Base-by-base conservation (phyloP, 2,113 vertebrate species). In the Numenius arquata region DNA sequence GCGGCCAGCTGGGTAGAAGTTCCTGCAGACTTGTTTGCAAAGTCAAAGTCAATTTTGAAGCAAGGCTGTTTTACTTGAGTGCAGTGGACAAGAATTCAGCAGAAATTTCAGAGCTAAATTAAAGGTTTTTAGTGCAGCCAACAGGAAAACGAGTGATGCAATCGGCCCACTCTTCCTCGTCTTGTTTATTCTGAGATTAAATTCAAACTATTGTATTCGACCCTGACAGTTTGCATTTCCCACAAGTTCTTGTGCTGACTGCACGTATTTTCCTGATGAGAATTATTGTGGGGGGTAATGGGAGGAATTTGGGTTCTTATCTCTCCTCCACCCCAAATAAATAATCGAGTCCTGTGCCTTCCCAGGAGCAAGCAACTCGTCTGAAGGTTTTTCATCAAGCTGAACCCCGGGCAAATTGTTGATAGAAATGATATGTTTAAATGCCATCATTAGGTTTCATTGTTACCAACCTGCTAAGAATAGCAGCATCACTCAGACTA, bases 81-180 rank as follows among this genome's bases (percentile, higher is more conserved):
- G 40, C 76, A 75, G 15, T 4, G 65, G 65, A 78, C 79, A 84
- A 88, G 73, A 81, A 96, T 68, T 78, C 88, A 65, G 40, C 85
- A 92, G 90, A 90, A 90, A 67, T 77, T 84, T 80, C 36, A 25
- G 72, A 29, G 56, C 48, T 82, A 79, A 96, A 89, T 72, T 32
- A 75, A 87, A 93, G 43, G 56, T 3, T 68, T 93, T 92, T 62
- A 86, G 70, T 81, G 88, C 83, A 96, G 86, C 62, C 83, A 96
- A 38, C 56, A 92, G 86, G 83, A 95, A 94, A 91, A 88, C 0
- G 56, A 75, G 70, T 86, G 95, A 90, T 84, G 85, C 80, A 95
- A 93, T 65, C 5, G 0, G 43, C 76, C 47, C 65, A 38, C 52
- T 96, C 40, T 87, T 90, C 90, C 65, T 85, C 16, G 1, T 38